Base-by-base conservation (phyloP, 2,797 vertebrate species). In the Adelosebastes latens region DNA sequence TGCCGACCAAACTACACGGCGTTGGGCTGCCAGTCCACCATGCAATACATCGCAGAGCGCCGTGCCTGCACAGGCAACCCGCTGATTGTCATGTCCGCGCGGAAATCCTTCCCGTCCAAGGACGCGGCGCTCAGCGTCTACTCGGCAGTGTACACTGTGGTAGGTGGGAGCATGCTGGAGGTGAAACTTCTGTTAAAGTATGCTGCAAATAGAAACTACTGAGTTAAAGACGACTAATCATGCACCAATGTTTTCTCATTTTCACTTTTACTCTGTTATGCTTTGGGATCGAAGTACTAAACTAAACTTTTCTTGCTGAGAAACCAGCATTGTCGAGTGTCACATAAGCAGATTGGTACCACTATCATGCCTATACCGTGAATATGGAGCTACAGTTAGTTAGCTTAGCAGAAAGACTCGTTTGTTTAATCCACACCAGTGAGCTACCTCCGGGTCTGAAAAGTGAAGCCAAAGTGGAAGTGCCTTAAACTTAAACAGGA, bases 1-100 rank as follows among this genome's bases (percentile, higher is more conserved):
- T 98, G 97, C 78, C 96, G 96, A 18, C 97, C 97, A 12, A 98
- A 98, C 94, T 98, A 97, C 94, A 98, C 97, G 0, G 96, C 95
- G 1, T 85, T 98, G 72, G 97, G 97, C 65, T 98, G 97, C 90
- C 94, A 92, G 82, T 96, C 96, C 1, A 91, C 95, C 1, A 88
- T 96, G 88, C 96, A 96, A 88, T 98, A 97, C 82, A 93, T 98
- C 78, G 96, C 95, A 0, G 96, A 97, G 84, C 95, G 93, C 36
- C 95, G 80, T 39, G 97, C 94, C 88, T 98, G 88, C 92, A 96
- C 96, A 0, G 97, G 96, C 18, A 97, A 96, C 94, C 97, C 96
- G 6, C 94, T 94, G 72, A 66, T 96, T 7, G 96, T 98, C 83
- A 89, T 92, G 20, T 95, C 96, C 0, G 97, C 97, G 0, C 96